Evolutionary conservation across 2,797 vertebrate genomes (phyloP).

Genomic region (Eremophila alpestris): DNA sequence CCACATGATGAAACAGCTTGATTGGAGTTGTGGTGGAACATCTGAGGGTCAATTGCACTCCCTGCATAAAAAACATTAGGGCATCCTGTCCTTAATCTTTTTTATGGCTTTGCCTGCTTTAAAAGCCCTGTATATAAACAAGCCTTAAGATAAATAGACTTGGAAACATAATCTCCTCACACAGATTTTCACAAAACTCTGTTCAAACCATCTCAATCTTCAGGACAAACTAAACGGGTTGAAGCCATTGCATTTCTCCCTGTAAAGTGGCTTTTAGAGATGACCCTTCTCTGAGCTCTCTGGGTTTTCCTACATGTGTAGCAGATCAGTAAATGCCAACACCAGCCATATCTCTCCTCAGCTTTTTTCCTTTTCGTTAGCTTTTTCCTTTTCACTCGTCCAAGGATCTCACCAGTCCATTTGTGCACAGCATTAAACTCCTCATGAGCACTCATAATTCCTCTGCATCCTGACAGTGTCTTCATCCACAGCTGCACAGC

Average conservation of each 20-base stretch:
- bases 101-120: conserved; percentile 36
- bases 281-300: not conserved
- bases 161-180: conserved; percentile 15
- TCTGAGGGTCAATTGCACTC: conserved; percentile 18
- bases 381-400: not conserved
- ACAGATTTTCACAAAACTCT: conserved; percentile 12
- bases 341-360: not conserved
- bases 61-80: conserved; percentile 10
- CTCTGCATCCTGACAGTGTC: not conserved
- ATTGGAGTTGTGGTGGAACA: not conserved
- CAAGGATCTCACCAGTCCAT: not conserved
- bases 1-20: not conserved
- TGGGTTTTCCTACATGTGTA: not conserved
- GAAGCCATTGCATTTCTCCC: not conserved
- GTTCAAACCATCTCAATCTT: conserved; percentile 38
- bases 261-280: conserved; percentile 39
- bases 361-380: not conserved
- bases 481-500: not conserved
- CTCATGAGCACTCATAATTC: conserved; percentile 3
- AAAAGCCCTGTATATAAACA: conserved; percentile 34
- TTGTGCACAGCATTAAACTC: conserved; percentile 25
- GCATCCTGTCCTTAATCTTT: conserved; percentile 31
- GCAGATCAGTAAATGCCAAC: conserved; percentile 16
- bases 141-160: conserved; percentile 49
- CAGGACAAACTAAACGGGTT: not conserved